Base-by-base conservation (phyloP, 2,113 vertebrate species). In the Chlorodrepanis virens region DNA sequence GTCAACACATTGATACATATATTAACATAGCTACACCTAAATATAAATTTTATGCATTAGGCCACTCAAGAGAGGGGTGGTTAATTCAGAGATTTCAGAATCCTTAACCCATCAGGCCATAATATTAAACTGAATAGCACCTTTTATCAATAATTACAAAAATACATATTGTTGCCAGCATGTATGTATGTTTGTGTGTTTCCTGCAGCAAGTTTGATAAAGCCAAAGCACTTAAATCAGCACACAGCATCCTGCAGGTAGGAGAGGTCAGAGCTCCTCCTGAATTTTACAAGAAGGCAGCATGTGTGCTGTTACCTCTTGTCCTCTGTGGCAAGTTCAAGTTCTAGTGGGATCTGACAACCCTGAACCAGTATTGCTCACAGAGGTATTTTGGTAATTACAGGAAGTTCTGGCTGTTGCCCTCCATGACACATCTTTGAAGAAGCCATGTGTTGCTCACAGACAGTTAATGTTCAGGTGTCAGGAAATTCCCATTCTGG, bases 371-470 rank as follows among this genome's bases (percentile, higher is more conserved):
- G 13, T 94, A 72, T 53, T 72, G 61, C 69, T 87, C 54, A 79
- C 45, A 76, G 65, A 82, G 69, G 64, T 95, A 95, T 96, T 96
- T 89, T 91, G 79, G 89, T 86, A 83, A 63, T 65, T 52, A 28
- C 79, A 97, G 95, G 96, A 97, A 97, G 85, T 85, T 94, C 92
- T 96, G 96, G 72, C 79, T 72, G 57, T 64, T 95, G 78, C 91
- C 90, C 93, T 95, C 87, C 54, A 42, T 92, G 95, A 96, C 92
- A 90, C 19, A 56, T 90, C 40, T 84, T 77, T 90, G 91, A 91
- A 90, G 68, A 91, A 94, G 54, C 45, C 84, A 69, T 84, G 50
- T 88, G 74, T 53, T 93, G 63, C 56, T 84, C 49, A 18, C 35
- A 44, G 77, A 69, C 80, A 68, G 80, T 59, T 89, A 70, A 60